These are phyloP conservation scores for Loxodonta africana DNA, from an alignment of 2,113 vertebrate species.

Conservation along the genomic window DNA sequence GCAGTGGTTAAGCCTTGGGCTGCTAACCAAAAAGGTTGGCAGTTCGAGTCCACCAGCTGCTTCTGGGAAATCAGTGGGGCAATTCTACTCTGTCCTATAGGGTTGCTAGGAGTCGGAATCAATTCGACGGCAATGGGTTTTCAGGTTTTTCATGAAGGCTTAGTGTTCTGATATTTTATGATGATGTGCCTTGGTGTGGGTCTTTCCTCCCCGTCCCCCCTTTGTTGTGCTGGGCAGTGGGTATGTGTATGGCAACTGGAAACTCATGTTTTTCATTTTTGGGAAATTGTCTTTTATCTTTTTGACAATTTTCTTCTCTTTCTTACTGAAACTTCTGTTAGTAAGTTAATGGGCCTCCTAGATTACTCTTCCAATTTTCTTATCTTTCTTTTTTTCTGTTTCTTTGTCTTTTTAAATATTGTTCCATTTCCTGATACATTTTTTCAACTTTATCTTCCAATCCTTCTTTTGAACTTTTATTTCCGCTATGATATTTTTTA, in stretches of 20 bases:
- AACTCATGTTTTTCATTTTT: neutral
- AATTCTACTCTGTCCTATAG: too few species aligned
- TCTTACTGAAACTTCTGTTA: neutral
- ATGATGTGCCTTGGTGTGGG: neutral
- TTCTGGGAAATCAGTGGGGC: too few species aligned
- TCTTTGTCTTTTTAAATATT: neutral
- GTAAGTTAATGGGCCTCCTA: neutral
- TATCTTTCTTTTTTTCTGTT: neutral
- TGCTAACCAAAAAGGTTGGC: too few species aligned
- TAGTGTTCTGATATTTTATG: neutral
- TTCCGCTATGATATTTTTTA: neutral
- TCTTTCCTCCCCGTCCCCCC: neutral
- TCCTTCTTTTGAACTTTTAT: constrained; percentile 3
- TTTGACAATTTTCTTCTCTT: neutral
- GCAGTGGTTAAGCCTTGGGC: too few species aligned
- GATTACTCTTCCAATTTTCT: neutral
- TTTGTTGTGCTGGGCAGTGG: neutral
- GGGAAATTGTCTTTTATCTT: neutral
- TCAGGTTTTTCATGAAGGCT: neutral
- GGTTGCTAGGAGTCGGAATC: too few species aligned
- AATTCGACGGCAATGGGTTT: too few species aligned
- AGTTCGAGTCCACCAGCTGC: too few species aligned
- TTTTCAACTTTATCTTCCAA: neutral
- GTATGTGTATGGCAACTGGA: neutral
- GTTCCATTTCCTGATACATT: constrained; percentile 12